Evolutionary conservation across 2,113 vertebrate genomes (phyloP), one percentile per base, ranked within the genome.

Genomic region (Hypomesus transpacificus): DNA sequence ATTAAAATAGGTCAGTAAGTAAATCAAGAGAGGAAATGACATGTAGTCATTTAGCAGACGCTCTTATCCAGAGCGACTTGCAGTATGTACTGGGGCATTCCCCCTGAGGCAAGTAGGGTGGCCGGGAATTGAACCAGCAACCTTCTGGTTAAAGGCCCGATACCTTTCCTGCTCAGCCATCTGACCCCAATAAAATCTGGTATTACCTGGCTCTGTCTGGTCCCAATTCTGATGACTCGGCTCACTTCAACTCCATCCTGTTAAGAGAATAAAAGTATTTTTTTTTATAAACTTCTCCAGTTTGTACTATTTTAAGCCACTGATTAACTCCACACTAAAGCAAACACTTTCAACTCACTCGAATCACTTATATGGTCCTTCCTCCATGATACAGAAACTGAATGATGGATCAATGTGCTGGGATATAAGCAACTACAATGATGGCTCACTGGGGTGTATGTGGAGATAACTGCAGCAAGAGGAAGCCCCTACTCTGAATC

Each of bases 181-280:
- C n/a, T n/a, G n/a, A n/a, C n/a, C n/a, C n/a, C n/a, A n/a, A n/a
- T 66, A 22, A 59, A 20, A 82, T n/a, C n/a, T n/a, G n/a, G n/a
- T n/a, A n/a, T 80, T 68, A 95, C 94, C 91, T 95, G 92, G 83
- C 94, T 95, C 64, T 94, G 94, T 22, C 94, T 90, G 63, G 94
- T 95, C 26, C 94, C 94, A 78, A 95, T 93, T 1, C 93, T 91
- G 74, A 95, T 89, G 67, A 90, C 84, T 76, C 83, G 85, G 51
- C 81, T 80, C n/a, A 76, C 81, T 74, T 81, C 82, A 74, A 91
- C 86, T 75, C 77, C 76, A 58, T 88, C 84, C 91, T 91, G 86
- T 52, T 71, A 78, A 79, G 72, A 31, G 56, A 64, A 14, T 11
- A 2, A 31, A 60, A 46, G 2, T 14, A 26, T 8, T 31, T 58